Evolutionary conservation across 2,888 invertebrate genomes (phyloP).

Genomic region (Arenicola marina): DNA sequence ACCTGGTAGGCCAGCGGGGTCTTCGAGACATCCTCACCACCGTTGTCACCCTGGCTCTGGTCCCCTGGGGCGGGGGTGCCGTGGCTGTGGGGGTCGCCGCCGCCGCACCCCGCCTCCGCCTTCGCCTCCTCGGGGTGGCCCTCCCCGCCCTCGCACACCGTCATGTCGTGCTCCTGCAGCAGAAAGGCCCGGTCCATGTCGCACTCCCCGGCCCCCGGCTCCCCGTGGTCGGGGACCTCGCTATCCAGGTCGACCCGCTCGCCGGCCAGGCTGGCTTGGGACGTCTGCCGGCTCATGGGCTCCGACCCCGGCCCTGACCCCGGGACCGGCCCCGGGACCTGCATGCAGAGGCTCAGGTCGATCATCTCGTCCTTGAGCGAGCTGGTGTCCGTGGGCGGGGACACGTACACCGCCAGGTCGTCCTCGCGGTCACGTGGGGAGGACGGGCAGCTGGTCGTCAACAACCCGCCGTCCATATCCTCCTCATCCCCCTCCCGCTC

Average conservation of each 20-base stretch:
- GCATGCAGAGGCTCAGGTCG: neutral
- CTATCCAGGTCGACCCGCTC: neutral
- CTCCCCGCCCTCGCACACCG: neutral
- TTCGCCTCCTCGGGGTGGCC: too few species aligned
- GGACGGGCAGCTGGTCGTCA: neutral
- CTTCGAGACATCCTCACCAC: conserved; percentile 2
- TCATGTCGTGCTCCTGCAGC: neutral
- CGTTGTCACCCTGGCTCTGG: neutral
- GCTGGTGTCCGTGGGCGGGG: neutral
- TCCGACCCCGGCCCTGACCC: neutral
- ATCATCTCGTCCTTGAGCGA: neutral
- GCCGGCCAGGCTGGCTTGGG: neutral
- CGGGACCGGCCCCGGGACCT: conserved; percentile 1
- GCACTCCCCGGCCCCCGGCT: conserved; percentile 3
- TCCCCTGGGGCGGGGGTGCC: neutral
- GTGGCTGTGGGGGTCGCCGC: too few species aligned
- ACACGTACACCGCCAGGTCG: neutral
- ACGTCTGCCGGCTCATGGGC: neutral
- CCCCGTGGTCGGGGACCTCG: neutral
- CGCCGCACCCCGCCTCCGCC: too few species aligned
- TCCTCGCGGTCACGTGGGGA: neutral
- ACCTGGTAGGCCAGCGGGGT: neutral
- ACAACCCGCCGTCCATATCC: too few species aligned
- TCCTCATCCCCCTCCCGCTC: neutral
- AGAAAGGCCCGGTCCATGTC: neutral